These are phyloP conservation scores for Gymnocypris eckloni DNA, from an alignment of 2,797 vertebrate species.

Conservation along the genomic window DNA sequence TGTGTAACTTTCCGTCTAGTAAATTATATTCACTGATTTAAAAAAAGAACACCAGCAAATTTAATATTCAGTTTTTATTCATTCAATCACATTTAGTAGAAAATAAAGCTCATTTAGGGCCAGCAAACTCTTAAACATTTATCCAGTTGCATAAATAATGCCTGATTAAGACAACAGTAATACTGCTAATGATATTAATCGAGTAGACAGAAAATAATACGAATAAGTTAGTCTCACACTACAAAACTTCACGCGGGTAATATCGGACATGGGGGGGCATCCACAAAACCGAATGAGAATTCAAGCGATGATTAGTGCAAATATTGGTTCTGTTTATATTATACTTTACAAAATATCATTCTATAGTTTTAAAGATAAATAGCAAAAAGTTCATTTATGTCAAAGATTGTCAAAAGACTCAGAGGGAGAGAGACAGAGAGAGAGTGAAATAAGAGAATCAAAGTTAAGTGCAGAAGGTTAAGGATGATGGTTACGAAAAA, in stretches of 20 bases:
- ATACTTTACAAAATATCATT: slow-evolving; percentile 51
- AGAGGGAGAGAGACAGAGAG: slow-evolving; percentile 55
- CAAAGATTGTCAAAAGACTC: slow-evolving; percentile 75
- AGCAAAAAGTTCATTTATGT: slow-evolving; percentile 56
- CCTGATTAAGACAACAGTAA: slow-evolving; percentile 38
- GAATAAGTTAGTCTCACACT: slow-evolving; percentile 27
- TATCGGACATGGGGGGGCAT: background rate
- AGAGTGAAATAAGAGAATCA: slow-evolving; percentile 46
- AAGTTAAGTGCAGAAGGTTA: slow-evolving; percentile 38
- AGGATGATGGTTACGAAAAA: background rate
- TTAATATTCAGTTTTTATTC: slow-evolving; percentile 56
- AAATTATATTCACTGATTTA: background rate
- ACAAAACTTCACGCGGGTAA: slow-evolving; percentile 41
- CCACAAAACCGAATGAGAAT: slow-evolving; percentile 28
- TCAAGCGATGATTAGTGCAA: slow-evolving; percentile 54
- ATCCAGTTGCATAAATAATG: slow-evolving; percentile 49
- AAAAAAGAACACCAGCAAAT: background rate
- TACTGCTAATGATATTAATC: slow-evolving; percentile 14
- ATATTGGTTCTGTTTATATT: slow-evolving; percentile 44
- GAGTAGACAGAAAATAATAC: background rate
- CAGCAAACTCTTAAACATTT: slow-evolving; percentile 46
- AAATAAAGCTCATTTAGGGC: slow-evolving; percentile 59
- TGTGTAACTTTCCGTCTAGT: background rate
- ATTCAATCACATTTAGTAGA: slow-evolving; percentile 58
- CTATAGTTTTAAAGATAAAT: slow-evolving; percentile 49